These are phyloP conservation scores for Vollenhovia emeryi DNA, from an alignment of 1,140 invertebrate species.

Conservation along the genomic window DNA sequence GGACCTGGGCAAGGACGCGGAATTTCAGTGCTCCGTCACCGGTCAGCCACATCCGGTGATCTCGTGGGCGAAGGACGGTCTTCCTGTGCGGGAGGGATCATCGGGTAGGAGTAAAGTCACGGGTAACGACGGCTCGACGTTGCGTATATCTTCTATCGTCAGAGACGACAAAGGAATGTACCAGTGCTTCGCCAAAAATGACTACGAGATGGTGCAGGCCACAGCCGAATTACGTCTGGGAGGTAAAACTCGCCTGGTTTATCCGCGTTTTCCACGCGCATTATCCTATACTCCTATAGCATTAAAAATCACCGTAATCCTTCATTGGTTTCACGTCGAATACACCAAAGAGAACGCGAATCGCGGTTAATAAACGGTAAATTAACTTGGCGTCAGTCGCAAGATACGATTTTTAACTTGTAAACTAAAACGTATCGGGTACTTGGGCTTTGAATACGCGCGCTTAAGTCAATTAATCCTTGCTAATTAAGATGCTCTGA, in stretches of 20 bases:
- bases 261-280: background rate
- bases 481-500: background rate
- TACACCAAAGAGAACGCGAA: background rate
- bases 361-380: background rate
- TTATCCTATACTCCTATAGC: background rate
- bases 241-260: conserved; percentile 86
- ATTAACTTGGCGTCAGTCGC: background rate
- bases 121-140: conserved; percentile 78
- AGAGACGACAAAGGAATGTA: conserved; percentile 95
- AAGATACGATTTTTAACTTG: too few relatives aligned
- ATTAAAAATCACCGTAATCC: background rate
- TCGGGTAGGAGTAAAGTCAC: conserved; percentile 81
- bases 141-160: conserved; percentile 88
- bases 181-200: conserved; percentile 95
- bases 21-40: conserved; percentile 94
- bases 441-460: background rate
- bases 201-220: conserved; percentile 94
- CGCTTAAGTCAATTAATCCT: background rate
- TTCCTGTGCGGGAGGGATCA: conserved; percentile 88
- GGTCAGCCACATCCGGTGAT: conserved; percentile 93
- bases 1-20: conserved; percentile 92
- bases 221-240: conserved; percentile 93
- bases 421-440: background rate
- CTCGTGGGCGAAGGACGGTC: conserved; percentile 94
- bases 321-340: background rate